These are phyloP conservation scores for Drosophila arawakana DNA, from an alignment of 1,140 invertebrate species.

Conservation along the genomic window DNA sequence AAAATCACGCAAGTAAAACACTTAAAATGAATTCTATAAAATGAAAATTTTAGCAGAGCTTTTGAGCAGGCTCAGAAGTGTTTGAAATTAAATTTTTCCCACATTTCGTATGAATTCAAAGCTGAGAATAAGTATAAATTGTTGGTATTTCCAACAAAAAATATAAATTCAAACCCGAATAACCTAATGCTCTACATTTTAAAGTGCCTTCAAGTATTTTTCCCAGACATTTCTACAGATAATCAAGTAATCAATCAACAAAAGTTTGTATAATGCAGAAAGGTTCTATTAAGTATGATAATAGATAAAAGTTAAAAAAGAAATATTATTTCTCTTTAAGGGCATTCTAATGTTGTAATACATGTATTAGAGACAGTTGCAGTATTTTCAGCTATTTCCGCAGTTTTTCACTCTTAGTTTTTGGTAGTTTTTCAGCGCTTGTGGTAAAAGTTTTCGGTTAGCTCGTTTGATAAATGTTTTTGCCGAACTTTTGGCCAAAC, in stretches of 20 bases:
- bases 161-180: no score
- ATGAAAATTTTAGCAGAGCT: background rate
- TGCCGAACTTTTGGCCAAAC: constrained; percentile 72
- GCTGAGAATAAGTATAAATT: background rate
- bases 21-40: background rate
- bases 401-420: constrained; percentile 3
- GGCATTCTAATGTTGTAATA: constrained; percentile 13
- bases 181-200: no score
- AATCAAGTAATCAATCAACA: background rate
- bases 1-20: background rate
- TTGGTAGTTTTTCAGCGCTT: constrained; percentile 33
- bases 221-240: no score
- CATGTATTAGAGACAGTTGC: constrained; percentile 6
- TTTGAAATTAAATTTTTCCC: background rate
- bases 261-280: background rate
- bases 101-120: background rate
- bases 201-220: background rate
- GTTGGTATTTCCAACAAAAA: no score
- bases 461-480: constrained; percentile 77
- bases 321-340: constrained; percentile 1
- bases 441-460: constrained; percentile 36
- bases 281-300: background rate
- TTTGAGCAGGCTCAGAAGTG: background rate
- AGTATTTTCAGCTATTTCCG: constrained; percentile 8
- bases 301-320: background rate